phyloP scores from a whole-genome alignment of 2,113 vertebrate species.

The Leptobrachium leishanense region DNA sequence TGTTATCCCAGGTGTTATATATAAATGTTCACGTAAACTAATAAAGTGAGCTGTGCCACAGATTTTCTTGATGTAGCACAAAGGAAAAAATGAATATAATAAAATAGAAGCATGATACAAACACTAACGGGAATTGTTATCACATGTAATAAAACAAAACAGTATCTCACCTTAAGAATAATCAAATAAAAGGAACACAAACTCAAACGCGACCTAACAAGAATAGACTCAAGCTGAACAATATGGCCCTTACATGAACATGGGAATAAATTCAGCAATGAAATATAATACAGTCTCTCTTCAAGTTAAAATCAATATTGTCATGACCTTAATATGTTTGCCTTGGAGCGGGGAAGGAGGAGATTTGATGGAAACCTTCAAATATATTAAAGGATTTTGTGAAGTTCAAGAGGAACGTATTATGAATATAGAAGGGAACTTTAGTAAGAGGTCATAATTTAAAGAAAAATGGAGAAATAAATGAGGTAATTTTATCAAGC shows the following conservation, averaged over 20 bases:
- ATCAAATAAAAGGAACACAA: no score
- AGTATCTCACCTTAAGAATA: no score
- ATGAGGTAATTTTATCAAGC: background rate
- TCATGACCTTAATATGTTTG: background rate
- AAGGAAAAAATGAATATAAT: no score
- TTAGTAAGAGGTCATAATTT: background rate
- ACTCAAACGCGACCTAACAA: no score
- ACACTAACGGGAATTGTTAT: background rate
- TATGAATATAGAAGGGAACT: background rate
- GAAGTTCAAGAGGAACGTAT: background rate
- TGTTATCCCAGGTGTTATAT: no score
- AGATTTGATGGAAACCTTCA: background rate
- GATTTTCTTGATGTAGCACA: no score
- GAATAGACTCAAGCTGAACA: background rate
- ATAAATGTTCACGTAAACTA: no score
- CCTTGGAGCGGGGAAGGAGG: background rate
- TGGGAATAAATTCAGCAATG: background rate
- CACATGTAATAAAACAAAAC: background rate
- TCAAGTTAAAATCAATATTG: background rate
- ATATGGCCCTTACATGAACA: background rate
- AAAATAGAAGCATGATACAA: background rate
- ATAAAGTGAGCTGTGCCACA: no score
- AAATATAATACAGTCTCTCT: background rate
- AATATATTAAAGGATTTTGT: background rate
- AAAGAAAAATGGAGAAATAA: background rate